Evolutionary conservation across 2,888 invertebrate genomes (phyloP), one percentile per base, ranked within the genome.

Genomic region (Ennomos quercinarius): DNA sequence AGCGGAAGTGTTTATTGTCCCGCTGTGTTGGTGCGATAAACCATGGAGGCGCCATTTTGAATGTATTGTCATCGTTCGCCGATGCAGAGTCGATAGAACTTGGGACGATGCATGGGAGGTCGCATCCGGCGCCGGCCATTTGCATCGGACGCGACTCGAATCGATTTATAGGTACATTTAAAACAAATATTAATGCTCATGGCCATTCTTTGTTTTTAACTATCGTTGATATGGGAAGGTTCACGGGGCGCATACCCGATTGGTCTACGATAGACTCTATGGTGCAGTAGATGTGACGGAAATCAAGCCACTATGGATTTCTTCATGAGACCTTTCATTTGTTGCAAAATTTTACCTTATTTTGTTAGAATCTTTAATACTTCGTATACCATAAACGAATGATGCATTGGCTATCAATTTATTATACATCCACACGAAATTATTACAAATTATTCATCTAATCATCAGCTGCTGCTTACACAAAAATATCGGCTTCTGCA

Each of bases 51-150:
- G 91, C 92, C 92, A 90, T 91, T 83, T 90, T 88, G 89, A 78
- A 87, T 86, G 78, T 80, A 84, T 85, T 85, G 86, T 84, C 84
- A 80, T 77, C 81, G 79, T 81, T 27, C 84, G 80, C 78, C 82
- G 79, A 82, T 82, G 84, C 83, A 81, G 79, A 84, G 86, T 82
- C 80, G 72, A 27, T 27, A 27, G 27, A 27, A 27, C 27, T 27
- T 27, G 27, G 27, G 27, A 27, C 27, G 27, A 80, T n/a, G n/a
- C n/a, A n/a, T 88, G 91, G 89, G 90, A 87, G 91, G 91, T 91
- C 82, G 74, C 80, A 84, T 91, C 91, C 91, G 91, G 92, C 92
- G 92, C 91, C 91, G 84, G 81, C 71, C 89, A 91, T 91, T 90
- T 89, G 84, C 89, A 90, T 91, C 77, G 76, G 70, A 89, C 91